Conservation (phyloP, 2,797 vertebrate species). For the Oryzias dopingdopingensis region DNA sequence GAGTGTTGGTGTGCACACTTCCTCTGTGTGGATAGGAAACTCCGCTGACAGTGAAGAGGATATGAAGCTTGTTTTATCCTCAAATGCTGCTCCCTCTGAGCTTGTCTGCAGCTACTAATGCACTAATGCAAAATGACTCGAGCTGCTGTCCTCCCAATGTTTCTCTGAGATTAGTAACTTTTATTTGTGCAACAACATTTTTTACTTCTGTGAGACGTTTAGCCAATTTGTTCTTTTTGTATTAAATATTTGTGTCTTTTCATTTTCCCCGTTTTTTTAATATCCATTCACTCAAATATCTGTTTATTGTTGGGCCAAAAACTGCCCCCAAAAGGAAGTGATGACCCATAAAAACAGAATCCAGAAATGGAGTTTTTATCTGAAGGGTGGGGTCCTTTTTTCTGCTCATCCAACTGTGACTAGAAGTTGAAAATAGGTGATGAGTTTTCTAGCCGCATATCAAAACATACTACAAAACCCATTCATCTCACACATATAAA, state of each 20-base stretch:
- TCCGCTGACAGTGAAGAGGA: conserved; percentile 35
- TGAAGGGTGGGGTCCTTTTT: background rate
- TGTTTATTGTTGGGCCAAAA: conserved; percentile 46
- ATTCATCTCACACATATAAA: background rate
- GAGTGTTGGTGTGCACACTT: conserved; percentile 4
- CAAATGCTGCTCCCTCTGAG: conserved; percentile 27
- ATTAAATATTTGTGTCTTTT: conserved; percentile 68
- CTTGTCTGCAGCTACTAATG: conserved; percentile 28
- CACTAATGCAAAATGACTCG: conserved; percentile 41
- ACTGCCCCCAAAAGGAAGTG: conserved; percentile 47
- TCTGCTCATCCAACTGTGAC: conserved; percentile 3
- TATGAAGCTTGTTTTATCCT: conserved; percentile 45
- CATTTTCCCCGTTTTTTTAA: conserved; percentile 51
- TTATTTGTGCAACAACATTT: conserved; percentile 2
- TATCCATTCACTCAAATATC: conserved; percentile 42
- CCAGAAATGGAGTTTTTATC: conserved; percentile 42
- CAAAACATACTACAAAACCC: background rate
- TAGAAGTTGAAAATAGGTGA: conserved; percentile 24
- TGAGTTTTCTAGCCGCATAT: conserved; percentile 5
- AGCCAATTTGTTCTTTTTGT: conserved; percentile 55
- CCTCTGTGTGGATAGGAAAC: conserved; percentile 11
- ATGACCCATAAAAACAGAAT: conserved; percentile 54
- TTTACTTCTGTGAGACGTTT: conserved; percentile 9
- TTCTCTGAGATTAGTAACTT: conserved; percentile 34
- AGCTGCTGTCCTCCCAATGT: conserved; percentile 32